Conservation (phyloP, 2,888 invertebrate species). For the Acronicta aceris region DNA sequence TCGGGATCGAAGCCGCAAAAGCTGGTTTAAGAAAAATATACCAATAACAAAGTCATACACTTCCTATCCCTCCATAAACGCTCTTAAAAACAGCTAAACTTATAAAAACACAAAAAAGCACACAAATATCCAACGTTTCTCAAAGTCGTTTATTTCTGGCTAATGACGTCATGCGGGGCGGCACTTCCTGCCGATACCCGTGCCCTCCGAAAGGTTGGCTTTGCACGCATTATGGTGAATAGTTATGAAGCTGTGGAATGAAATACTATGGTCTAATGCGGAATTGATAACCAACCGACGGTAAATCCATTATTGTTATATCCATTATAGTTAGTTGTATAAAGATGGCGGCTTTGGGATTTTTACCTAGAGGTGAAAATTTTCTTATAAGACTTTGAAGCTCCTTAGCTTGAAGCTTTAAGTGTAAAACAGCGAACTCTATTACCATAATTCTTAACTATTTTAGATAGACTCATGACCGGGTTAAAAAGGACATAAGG, state of each 20-base stretch:
- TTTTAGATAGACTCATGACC: too few species aligned
- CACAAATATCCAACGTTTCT: constrained; percentile 67
- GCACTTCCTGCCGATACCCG: constrained; percentile 73
- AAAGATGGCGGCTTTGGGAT: background rate
- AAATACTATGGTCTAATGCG: constrained; percentile 57
- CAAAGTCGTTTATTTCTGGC: constrained; percentile 77
- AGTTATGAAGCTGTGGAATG: constrained; percentile 68
- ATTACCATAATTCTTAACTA: too few species aligned
- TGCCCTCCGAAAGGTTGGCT: constrained; percentile 71
- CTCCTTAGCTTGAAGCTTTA: too few species aligned
- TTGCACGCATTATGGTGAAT: constrained; percentile 69
- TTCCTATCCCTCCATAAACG: too few species aligned
- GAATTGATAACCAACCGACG: constrained; percentile 37
- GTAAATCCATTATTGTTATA: constrained; percentile 16
- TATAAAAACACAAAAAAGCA: constrained; percentile 52
- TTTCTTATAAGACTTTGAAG: too few species aligned
- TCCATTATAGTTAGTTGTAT: background rate
- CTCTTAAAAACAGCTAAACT: background rate
- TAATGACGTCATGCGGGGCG: constrained; percentile 72
- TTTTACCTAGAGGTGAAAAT: too few species aligned
- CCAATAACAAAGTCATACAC: too few species aligned
- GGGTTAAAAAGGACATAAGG: too few species aligned
- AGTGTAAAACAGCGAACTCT: too few species aligned
- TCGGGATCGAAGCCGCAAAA: too few species aligned
- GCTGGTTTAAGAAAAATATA: too few species aligned